These are phyloP conservation scores for Myrmecobius fasciatus DNA, from an alignment of 2,113 vertebrate genomes.

Conservation along the genomic window DNA sequence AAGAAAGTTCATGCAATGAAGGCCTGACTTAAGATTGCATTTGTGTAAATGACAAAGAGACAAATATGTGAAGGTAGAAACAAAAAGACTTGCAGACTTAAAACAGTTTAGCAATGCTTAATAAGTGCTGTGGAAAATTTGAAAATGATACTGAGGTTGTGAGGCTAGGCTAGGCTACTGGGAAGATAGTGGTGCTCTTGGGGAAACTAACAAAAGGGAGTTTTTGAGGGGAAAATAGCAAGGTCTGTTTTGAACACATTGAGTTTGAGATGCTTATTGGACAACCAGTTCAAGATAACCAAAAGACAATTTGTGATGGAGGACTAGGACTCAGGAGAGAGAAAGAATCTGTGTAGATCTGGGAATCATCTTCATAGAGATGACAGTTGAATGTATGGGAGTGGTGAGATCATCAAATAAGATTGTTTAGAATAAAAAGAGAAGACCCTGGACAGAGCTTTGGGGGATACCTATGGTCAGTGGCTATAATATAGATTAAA, in stretches of 20 bases:
- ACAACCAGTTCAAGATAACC: not conserved
- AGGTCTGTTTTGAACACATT: not conserved
- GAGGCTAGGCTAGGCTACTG: not conserved
- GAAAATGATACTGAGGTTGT: not conserved
- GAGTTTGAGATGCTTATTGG: not conserved
- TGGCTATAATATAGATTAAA: not conserved
- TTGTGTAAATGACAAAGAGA: not conserved
- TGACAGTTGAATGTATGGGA: not conserved
- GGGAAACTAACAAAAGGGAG: not conserved
- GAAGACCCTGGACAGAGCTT: not conserved
- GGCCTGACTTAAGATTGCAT: not conserved
- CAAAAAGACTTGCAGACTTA: not conserved
- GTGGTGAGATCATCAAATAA: not conserved
- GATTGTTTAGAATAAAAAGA: not conserved
- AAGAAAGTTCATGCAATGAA: not conserved
- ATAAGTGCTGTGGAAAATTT: not conserved
- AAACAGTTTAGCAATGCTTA: not conserved
- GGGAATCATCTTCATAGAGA: not conserved
- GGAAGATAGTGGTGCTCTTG: not conserved
- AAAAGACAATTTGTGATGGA: not conserved
- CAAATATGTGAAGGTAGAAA: not conserved
- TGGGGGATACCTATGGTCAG: not conserved
- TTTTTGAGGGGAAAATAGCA: not conserved
- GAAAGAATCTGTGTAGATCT: no score
- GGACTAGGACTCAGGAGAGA: no score